These are phyloP conservation scores for Galleria mellonella DNA, from an alignment of 1,140 invertebrate species.

Conservation along the genomic window DNA sequence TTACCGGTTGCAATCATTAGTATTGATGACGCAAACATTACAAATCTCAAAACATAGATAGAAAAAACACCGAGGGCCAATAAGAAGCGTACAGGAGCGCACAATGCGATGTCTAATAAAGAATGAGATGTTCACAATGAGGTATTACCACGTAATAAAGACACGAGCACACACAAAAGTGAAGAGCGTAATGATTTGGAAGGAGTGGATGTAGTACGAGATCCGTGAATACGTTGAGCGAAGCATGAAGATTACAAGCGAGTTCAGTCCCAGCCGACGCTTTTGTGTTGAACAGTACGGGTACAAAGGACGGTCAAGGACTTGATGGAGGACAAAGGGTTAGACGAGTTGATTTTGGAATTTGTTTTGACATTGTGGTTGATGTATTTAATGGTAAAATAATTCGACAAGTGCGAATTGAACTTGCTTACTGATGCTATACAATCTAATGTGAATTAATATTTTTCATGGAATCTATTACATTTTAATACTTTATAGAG, in stretches of 20 bases:
- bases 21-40: slow-evolving; percentile 69
- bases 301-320: slow-evolving; percentile 62
- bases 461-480: no score
- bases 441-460: no score
- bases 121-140: slow-evolving; percentile 50
- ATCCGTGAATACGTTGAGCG: slow-evolving; percentile 55
- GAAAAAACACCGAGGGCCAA: slow-evolving; percentile 60
- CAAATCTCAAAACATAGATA: slow-evolving; percentile 46
- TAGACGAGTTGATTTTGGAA: slow-evolving; percentile 19
- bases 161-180: slow-evolving; percentile 49
- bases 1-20: slow-evolving; percentile 64
- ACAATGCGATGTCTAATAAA: slow-evolving; percentile 56
- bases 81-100: slow-evolving; percentile 42
- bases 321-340: slow-evolving; percentile 65
- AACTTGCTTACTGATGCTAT: no score
- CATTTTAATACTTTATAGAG: no score
- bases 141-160: slow-evolving; percentile 49
- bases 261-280: slow-evolving; percentile 53
- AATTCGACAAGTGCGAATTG: no score
- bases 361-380: slow-evolving; percentile 12
- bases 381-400: background rate
- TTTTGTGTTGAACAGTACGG: slow-evolving; percentile 51
- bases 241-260: slow-evolving; percentile 64
- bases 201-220: slow-evolving; percentile 55
- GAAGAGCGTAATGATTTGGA: slow-evolving; percentile 69